These are phyloP conservation scores for Gari tellinella DNA, from an alignment of 2,888 invertebrate genomes.

Conservation along the genomic window DNA sequence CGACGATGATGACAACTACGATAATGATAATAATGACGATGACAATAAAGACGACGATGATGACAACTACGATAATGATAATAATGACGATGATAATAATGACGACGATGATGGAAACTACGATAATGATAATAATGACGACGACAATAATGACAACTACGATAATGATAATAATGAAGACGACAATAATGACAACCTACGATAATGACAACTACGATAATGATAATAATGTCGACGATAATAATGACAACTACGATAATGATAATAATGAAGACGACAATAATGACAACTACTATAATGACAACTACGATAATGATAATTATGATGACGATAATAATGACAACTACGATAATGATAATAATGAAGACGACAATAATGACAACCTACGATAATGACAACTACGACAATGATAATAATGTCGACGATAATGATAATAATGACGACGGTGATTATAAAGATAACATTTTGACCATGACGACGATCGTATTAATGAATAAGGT, in stretches of 20 bases:
- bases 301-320: too few species aligned
- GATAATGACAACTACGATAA: too few species aligned
- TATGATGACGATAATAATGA: too few species aligned
- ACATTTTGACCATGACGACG: slow-evolving; percentile 1
- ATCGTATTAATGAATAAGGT: not conserved
- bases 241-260: too few species aligned
- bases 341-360: too few species aligned
- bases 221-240: too few species aligned
- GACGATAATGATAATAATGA: slow-evolving; percentile 9
- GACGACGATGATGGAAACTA: not conserved
- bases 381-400: not conserved
- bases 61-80: slow-evolving; percentile 1
- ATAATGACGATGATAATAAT: slow-evolving; percentile 4
- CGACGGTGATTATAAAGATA: not conserved
- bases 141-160: too few species aligned
- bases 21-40: slow-evolving; percentile 2
- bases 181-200: too few species aligned
- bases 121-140: slow-evolving; percentile 3
- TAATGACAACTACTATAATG: too few species aligned
- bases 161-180: too few species aligned
- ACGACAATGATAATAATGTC: too few species aligned
- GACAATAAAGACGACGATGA: slow-evolving; percentile 4
- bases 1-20: not conserved
- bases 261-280: too few species aligned
- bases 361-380: not conserved